Evolutionary conservation across 1,140 invertebrate species (phyloP), one percentile per base, ranked within the genome.

Genomic region (Pristionchus pacificus): DNA sequence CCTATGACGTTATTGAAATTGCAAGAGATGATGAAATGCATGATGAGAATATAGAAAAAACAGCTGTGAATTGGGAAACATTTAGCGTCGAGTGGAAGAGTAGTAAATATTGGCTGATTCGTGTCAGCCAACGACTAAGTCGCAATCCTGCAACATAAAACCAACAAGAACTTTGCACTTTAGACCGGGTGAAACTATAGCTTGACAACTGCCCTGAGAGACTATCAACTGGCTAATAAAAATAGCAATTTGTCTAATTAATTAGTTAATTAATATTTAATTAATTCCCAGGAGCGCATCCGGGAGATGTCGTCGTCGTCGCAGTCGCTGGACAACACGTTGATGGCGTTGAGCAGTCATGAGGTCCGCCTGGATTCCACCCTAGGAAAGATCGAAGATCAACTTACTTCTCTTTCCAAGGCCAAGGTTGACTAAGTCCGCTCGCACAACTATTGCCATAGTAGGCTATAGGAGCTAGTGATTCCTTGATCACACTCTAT

Each of bases 241-340:
- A 57, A 57, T 24, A 19, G 24, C 55, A 24, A 24, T 19, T 30
- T 27, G 29, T 13, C 60, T 30, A 10, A 13, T 24, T 15, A 14
- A 27, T 30, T 24, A 10, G 60, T 61, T 27, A 10, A 61, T 13
- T 14, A 61, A 27, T 10, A 27, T 10, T 27, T 60, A 25, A 60
- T 68, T 32, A 65, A 68, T 68, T 65, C 62, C 49, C 57, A 72
- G 68, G 71, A 72, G 10, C 24, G 71, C 24, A 27, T 72, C 2
- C 65, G 60, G 2, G 49, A 66, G 49, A 72, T 72, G 71, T 67
- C 65, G 13, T 59, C 33, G 3, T 72, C 71, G 10, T 62, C 71
- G 0, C 60, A 60, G 55, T 72, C 71, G 13, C 38, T 72, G 27
- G 71, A 72, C 33, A 65, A 57, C 6, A n/a, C n/a, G n/a, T n/a